phyloP scores from a whole-genome alignment of 2,888 invertebrate genomes.

The Amphipoea oculea region DNA sequence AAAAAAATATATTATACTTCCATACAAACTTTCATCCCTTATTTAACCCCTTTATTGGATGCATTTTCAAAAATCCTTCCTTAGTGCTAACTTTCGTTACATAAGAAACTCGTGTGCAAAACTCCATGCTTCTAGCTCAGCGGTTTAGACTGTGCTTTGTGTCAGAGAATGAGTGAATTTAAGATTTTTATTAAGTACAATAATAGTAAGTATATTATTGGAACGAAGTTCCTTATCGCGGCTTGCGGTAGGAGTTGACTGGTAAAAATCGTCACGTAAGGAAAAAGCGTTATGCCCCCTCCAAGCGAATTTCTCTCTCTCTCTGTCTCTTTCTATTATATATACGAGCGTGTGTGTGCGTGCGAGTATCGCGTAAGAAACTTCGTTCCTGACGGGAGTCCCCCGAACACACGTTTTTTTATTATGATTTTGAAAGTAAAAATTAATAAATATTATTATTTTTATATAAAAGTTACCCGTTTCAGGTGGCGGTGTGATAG shows the following conservation, averaged over 20 bases:
- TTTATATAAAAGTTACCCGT: constrained; percentile 68
- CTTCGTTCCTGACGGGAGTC: neutral
- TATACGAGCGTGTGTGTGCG: neutral
- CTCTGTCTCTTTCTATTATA: neutral
- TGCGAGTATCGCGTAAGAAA: neutral
- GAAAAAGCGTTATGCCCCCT: neutral
- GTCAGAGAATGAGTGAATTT: neutral
- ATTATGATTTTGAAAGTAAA: neutral
- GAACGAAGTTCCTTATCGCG: neutral
- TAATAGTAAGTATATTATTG: neutral
- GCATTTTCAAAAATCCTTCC: neutral
- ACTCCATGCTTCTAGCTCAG: neutral
- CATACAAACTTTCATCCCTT: neutral
- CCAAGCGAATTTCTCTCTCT: neutral
- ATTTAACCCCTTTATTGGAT: neutral
- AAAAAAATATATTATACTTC: neutral
- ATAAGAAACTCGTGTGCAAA: neutral
- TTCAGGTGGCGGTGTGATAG: constrained; percentile 85
- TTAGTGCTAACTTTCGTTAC: neutral
- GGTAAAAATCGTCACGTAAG: neutral
- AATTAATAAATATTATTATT: neutral
- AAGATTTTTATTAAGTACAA: neutral
- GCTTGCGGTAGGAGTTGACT: neutral
- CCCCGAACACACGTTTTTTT: neutral
- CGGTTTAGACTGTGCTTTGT: neutral